Evolutionary conservation across 2,113 vertebrate species (phyloP).

Genomic region (Vulpes lagopus): DNA sequence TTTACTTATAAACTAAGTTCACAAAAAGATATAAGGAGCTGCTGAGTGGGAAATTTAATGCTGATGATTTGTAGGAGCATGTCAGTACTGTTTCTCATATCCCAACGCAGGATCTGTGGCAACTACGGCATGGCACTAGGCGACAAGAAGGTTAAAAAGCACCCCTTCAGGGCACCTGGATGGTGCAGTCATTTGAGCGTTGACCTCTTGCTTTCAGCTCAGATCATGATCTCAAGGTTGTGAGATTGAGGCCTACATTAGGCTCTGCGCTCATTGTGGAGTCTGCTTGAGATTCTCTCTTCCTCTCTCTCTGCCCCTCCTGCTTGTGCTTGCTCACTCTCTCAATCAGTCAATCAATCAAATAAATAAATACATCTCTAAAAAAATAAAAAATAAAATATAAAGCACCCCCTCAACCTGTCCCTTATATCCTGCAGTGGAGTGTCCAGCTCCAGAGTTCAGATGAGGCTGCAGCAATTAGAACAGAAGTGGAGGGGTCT

Average conservation of each 20-base stretch:
- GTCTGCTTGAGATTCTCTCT: neutral
- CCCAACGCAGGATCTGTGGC: rapidly evolving
- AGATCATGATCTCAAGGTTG: neutral
- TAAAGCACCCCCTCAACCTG: neutral
- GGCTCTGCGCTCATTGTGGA: neutral
- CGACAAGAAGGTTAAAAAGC: neutral
- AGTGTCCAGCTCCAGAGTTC: neutral
- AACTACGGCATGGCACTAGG: neutral
- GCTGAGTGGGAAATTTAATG: neutral
- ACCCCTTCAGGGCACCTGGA: neutral
- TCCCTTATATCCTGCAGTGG: neutral
- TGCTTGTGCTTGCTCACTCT: neutral
- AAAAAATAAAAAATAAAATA: neutral
- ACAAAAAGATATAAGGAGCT: constrained; percentile 26
- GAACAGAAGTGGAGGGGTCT: neutral
- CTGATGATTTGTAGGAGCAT: neutral
- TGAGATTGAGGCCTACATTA: neutral
- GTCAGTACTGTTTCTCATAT: neutral
- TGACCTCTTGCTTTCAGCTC: neutral
- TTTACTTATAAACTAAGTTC: constrained; percentile 7
- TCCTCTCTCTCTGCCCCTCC: neutral
- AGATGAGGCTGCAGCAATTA: neutral
- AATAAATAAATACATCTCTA: neutral
- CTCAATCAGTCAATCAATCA: neutral
- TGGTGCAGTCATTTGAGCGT: neutral